phyloP scores from a whole-genome alignment of 2,797 vertebrate species.

The Neostethus bicornis region DNA sequence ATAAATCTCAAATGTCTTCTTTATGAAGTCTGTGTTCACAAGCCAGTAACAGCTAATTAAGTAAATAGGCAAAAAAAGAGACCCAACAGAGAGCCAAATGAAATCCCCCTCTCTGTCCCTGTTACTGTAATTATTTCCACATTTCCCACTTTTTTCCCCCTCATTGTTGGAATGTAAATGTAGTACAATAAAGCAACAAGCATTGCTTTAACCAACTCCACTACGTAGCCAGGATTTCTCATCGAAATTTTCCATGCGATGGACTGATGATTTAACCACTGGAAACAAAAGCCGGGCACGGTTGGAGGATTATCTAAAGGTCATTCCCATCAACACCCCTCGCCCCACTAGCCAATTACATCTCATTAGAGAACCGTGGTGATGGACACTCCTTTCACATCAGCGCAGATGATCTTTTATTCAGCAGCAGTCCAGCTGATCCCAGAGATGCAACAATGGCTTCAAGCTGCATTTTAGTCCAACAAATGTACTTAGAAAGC shows the following conservation, averaged over 20 bases:
- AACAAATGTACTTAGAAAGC: slow-evolving; percentile 1
- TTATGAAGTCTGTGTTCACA: slow-evolving; percentile 55
- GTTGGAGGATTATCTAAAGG: slow-evolving; percentile 58
- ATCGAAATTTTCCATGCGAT: neutral
- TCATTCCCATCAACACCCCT: slow-evolving; percentile 58
- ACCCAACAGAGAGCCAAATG: slow-evolving; percentile 58
- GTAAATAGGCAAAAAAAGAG: slow-evolving; percentile 68
- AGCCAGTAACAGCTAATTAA: slow-evolving; percentile 66
- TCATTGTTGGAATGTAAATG: slow-evolving; percentile 59
- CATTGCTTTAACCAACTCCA: slow-evolving; percentile 21
- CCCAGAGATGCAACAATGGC: slow-evolving; percentile 32
- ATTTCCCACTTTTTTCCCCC: slow-evolving; percentile 60
- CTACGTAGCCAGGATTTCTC: neutral
- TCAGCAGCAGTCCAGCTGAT: slow-evolving; percentile 35
- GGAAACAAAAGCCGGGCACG: slow-evolving; percentile 39
- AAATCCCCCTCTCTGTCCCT: slow-evolving; percentile 67
- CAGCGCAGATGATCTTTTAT: slow-evolving; percentile 37
- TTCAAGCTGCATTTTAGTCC: slow-evolving; percentile 22
- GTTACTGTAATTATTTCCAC: slow-evolving; percentile 76
- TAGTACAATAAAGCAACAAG: slow-evolving; percentile 46
- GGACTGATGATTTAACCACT: slow-evolving; percentile 14
- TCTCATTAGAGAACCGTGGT: slow-evolving; percentile 64
- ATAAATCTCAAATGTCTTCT: slow-evolving; percentile 46
- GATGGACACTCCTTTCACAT: slow-evolving; percentile 41
- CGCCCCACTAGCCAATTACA: slow-evolving; percentile 64